phyloP scores from a whole-genome alignment of 1,140 invertebrate genomes.

The Mamestra configurata region DNA sequence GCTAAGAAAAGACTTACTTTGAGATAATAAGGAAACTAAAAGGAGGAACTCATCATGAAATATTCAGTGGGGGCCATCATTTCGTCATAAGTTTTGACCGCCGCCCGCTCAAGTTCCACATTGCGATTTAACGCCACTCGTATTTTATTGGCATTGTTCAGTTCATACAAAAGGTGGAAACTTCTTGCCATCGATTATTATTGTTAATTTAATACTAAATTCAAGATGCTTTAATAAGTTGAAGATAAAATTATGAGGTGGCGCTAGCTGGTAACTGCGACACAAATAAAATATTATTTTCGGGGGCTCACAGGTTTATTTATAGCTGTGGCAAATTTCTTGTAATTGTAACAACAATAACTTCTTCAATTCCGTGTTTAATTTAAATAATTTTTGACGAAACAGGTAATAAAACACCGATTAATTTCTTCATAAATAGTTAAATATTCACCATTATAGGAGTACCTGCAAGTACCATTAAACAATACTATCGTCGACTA shows the following conservation, averaged over 20 bases:
- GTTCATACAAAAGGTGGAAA: conserved; percentile 66
- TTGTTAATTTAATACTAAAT: conserved; percentile 65
- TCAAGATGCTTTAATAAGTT: conserved; percentile 66
- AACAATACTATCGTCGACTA: conserved; percentile 11
- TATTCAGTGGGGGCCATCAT: conserved; percentile 10
- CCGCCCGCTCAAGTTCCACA: conserved; percentile 21
- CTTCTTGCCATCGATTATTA: conserved; percentile 68
- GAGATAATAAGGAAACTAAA: conserved; percentile 45
- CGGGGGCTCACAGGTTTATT: conserved; percentile 55
- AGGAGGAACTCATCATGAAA: conserved; percentile 2
- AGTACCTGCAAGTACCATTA: background rate
- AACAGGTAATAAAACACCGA: too few relatives aligned
- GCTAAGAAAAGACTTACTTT: conserved; percentile 20
- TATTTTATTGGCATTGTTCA: conserved; percentile 55
- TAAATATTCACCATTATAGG: background rate
- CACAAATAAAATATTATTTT: conserved; percentile 63
- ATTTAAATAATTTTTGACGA: background rate
- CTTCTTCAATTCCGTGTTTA: background rate
- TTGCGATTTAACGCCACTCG: conserved; percentile 37
- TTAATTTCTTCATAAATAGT: background rate
- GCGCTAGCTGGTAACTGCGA: conserved; percentile 18
- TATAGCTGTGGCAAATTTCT: background rate
- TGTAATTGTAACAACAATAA: background rate
- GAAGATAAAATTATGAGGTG: conserved; percentile 57
- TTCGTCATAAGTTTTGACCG: conserved; percentile 23